These are phyloP conservation scores for Labeo calbasu DNA, from an alignment of 2,797 vertebrate genomes.

Conservation along the genomic window DNA sequence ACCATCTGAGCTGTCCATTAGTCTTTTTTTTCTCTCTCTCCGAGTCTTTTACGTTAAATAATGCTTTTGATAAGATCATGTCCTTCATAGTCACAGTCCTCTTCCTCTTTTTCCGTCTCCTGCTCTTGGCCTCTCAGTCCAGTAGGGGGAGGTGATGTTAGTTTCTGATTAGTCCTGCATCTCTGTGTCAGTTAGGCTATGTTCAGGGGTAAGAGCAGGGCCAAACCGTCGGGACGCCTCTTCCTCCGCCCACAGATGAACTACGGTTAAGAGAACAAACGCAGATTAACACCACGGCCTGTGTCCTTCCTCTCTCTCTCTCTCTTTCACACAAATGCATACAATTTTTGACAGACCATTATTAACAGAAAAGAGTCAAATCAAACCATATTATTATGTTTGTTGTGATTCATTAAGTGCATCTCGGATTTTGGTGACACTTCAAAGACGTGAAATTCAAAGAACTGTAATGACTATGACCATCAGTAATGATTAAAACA, in stretches of 20 bases:
- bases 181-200: conserved; percentile 78
- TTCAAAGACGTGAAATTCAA: conserved; percentile 1
- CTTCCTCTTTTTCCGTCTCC: conserved; percentile 49
- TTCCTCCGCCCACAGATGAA: conserved; percentile 83
- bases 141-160: conserved; percentile 68
- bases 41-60: conserved; percentile 77
- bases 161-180: conserved; percentile 82
- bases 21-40: conserved; percentile 62
- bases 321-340: conserved; percentile 37
- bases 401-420: conserved; percentile 3
- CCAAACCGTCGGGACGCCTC: conserved; percentile 79
- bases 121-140: conserved; percentile 56
- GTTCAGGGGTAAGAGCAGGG: conserved; percentile 75
- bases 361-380: conserved; percentile 1
- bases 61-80: conserved; percentile 76
- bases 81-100: conserved; percentile 59
- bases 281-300: conserved; percentile 75
- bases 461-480: neutral
- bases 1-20: conserved; percentile 54
- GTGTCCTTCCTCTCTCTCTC: conserved; percentile 35
- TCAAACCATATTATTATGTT: neutral
- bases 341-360: conserved; percentile 28
- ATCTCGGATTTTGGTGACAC: conserved; percentile 41
- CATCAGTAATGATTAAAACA: neutral
- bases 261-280: conserved; percentile 81